phyloP scores from a whole-genome alignment of 30 jellyfish, hydroid and myxozoan species.

The Chrysaora quinquecirrha region DNA sequence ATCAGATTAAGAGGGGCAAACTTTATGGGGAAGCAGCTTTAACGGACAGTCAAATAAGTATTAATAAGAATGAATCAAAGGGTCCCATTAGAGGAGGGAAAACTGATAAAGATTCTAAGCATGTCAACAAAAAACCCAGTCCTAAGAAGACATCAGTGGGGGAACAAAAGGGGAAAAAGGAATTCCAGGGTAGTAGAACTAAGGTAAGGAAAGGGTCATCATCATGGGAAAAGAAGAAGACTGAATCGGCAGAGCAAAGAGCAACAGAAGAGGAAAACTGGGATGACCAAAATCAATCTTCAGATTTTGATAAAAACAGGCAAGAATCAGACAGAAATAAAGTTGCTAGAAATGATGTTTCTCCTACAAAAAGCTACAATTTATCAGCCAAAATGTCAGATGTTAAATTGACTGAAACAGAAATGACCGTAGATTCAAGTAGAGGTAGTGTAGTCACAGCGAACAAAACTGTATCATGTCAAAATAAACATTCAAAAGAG shows the following conservation, averaged over 20 bases:
- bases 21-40: not conserved
- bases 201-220: not conserved
- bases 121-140: not conserved
- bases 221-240: not conserved
- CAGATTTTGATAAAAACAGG: not conserved
- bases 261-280: not conserved
- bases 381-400: too few relatives aligned
- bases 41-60: not conserved
- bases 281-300: not conserved
- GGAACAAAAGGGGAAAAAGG: not conserved
- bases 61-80: not conserved
- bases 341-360: too few relatives aligned
- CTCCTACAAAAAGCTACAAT: too few relatives aligned
- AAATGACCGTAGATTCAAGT: too few relatives aligned
- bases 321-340: not conserved
- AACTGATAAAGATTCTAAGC: not conserved
- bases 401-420: too few relatives aligned
- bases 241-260: not conserved
- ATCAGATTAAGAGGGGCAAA: constrained; percentile 37
- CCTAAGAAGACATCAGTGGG: not conserved
- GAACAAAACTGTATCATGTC: too few relatives aligned
- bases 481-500: too few relatives aligned
- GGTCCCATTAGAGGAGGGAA: not conserved
- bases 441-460: too few relatives aligned
- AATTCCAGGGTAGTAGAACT: not conserved